Percentiles rank a stretch among this genome's conserved stretches.
phyloP scores from a whole-genome alignment of 2,888 invertebrate species.

The Tridacna gigas region DNA sequence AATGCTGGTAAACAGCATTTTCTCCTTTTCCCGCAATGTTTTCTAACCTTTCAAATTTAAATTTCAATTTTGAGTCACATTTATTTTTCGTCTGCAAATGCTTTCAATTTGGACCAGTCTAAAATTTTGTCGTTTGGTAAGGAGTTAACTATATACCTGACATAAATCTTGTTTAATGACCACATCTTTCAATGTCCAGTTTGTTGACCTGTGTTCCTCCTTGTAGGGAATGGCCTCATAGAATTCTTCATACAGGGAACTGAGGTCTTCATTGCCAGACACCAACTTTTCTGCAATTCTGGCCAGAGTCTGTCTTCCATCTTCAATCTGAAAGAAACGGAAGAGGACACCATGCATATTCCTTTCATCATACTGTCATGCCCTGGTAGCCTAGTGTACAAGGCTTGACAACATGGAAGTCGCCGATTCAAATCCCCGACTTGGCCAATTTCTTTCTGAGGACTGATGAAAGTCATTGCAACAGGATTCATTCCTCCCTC shows the following conservation, averaged over 20 bases:
- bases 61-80: no score
- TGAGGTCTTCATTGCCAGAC: slow-evolving; percentile 25
- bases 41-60: not conserved
- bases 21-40: slow-evolving; percentile 13
- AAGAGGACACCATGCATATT: not conserved
- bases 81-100: no score
- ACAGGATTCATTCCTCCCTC: no score
- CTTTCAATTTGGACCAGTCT: no score
- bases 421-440: no score
- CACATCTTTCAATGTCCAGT: slow-evolving; percentile 56
- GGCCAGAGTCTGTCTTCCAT: slow-evolving; percentile 72
- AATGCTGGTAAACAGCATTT: not conserved
- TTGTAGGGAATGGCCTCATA: slow-evolving; percentile 63
- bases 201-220: slow-evolving; percentile 21
- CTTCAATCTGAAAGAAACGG: slow-evolving; percentile 68
- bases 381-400: no score
- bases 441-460: no score
- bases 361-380: no score
- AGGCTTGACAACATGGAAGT: no score
- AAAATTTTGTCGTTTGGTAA: no score
- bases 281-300: slow-evolving; percentile 53
- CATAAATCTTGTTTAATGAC: slow-evolving; percentile 71
- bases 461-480: no score
- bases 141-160: slow-evolving; percentile 64
- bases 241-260: slow-evolving; percentile 47